phyloP scores from a whole-genome alignment of 2,797 vertebrate genomes.

The Pantherophis vulpinus region DNA sequence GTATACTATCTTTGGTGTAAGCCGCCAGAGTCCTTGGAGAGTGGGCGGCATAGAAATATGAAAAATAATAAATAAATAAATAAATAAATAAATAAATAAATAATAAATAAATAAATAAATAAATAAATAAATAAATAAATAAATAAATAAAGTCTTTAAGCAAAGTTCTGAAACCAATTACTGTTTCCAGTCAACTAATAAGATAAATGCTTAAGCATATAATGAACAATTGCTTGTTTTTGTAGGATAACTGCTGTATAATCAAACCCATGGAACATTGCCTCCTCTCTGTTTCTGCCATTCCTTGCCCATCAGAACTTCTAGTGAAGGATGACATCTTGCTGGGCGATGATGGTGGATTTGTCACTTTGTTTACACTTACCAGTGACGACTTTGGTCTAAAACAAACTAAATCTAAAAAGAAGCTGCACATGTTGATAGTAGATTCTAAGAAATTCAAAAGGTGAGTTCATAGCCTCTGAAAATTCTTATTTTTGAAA shows the following conservation, averaged over 20 bases:
- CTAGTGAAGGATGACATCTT: constrained; percentile 65
- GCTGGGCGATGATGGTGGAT: constrained; percentile 72
- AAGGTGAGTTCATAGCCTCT: constrained; percentile 56
- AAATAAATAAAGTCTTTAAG: neutral
- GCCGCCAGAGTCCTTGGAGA: no score
- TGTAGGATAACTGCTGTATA: constrained; percentile 66
- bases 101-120: no score
- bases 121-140: no score
- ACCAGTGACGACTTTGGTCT: constrained; percentile 66
- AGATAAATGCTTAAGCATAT: neutral
- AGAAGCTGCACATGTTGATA: constrained; percentile 50
- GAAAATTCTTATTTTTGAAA: neutral
- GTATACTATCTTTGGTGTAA: no score
- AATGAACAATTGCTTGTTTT: constrained; percentile 30
- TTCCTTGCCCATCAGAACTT: constrained; percentile 45
- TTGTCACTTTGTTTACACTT: constrained; percentile 65
- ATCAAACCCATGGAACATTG: constrained; percentile 73
- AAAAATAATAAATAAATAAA: no score
- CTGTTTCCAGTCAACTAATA: neutral
- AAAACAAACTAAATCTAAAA: constrained; percentile 59
- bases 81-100: no score
- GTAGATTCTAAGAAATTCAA: constrained; percentile 67
- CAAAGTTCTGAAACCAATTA: neutral
- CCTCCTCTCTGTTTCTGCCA: constrained; percentile 66
- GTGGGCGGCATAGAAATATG: no score